Base-by-base conservation (phyloP, 1,140 invertebrate species). In the Drosophila arawakana region DNA sequence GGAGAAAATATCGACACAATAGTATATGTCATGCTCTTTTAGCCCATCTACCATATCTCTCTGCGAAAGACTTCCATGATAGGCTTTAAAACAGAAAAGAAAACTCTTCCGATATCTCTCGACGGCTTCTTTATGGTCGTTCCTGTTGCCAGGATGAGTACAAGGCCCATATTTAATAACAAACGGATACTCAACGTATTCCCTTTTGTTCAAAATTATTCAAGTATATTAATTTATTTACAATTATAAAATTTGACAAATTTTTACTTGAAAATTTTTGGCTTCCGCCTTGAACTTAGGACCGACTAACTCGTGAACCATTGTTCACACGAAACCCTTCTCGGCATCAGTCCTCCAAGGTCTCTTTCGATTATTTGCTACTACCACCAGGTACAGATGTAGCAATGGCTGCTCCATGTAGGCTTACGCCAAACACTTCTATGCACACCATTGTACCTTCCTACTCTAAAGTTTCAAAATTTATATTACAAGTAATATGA, bases 281-380 rank as follows among this genome's bases (percentile, higher is more conserved):
- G 73, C 46, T 94, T 93, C 95, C 94, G 94, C 94, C 93, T 94
- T 94, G 94, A 94, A 94, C 95, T 95, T 95, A 96, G 95, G 96
- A 96, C 95, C 96, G 96, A 97, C 96, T 97, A 94, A 97, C 96
- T 96, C 96, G 95, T 96, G 95, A 96, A 97, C 94, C 93, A 95
- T 96, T 96, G 96, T 97, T 97, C 95, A 96, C 96, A 95, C 95
- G 96, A 96, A 97, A 96, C 96, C 95, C 94, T 96, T 95, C 96
- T 96, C 96, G 95, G 1, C 15, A 0, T 15, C 15, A 15, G 15
- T 15, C 15, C 15, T 15, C 15, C 15, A 15, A 15, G 15, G 15
- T 15, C 15, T 15, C 15, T 0, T 15, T 15, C 15, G 15, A 15
- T 15, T 15, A 15, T 15, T 15, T 15, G 15, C 15, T 15, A 15